A percentile compares a stretch with the other conserved stretches of the same genome.
phyloP scores from a whole-genome alignment of 2,888 invertebrate genomes.

The Zele albiditarsus region DNA sequence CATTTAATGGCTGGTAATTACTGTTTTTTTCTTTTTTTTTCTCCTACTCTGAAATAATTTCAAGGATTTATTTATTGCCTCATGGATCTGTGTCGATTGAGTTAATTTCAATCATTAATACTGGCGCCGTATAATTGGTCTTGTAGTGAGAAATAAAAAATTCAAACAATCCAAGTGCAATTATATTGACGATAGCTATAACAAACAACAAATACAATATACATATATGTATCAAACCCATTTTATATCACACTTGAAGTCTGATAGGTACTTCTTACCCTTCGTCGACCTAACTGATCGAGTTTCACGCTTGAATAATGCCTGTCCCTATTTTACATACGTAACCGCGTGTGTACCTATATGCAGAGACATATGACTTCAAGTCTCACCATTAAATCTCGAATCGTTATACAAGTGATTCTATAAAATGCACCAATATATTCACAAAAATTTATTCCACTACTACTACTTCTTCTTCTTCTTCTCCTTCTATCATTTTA shows the following conservation, averaged over 20 bases:
- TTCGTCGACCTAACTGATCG: conserved; percentile 31
- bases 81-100: not conserved
- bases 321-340: conserved; percentile 31
- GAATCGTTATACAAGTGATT: not conserved
- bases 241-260: conserved; percentile 3
- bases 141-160: not conserved
- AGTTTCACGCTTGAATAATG: conserved; percentile 34
- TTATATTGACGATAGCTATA: not conserved
- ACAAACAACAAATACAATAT: not conserved
- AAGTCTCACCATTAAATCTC: conserved; percentile 23
- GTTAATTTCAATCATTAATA: conserved; percentile 7
- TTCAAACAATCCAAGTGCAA: not conserved
- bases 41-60: not conserved
- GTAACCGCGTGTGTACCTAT: conserved; percentile 2
- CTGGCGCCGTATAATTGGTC: conserved; percentile 31
- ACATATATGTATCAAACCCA: conserved; percentile 15
- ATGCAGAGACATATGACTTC: conserved; percentile 14
- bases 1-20: not conserved
- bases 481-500: not conserved
- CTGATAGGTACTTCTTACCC: not conserved
- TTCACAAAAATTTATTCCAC: conserved; percentile 6
- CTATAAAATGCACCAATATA: not conserved
- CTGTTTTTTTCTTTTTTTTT: not conserved
- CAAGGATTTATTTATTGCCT: conserved; percentile 10
- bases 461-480: not conserved